Evolutionary conservation across 2,888 invertebrate genomes (phyloP).

Genomic region (Mayetiola destructor): DNA sequence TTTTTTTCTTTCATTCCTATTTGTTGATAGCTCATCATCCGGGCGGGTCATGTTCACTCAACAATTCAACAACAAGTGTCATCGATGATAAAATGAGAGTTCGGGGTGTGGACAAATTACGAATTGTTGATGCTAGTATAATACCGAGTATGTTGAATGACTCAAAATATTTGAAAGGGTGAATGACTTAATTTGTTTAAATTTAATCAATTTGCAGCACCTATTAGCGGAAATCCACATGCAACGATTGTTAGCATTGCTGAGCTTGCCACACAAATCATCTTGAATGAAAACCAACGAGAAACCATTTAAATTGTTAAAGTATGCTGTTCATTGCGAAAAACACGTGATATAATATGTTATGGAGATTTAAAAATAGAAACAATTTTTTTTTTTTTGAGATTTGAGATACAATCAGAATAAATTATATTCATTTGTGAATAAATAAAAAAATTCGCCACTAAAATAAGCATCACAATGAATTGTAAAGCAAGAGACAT

Average conservation of each 20-base stretch:
- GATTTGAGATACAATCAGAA: no score
- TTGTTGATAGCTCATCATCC: no score
- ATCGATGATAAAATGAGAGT: slow-evolving; percentile 37
- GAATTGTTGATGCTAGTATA: slow-evolving; percentile 69
- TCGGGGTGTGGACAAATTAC: slow-evolving; percentile 45
- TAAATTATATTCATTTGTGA: no score
- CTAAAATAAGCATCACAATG: no score
- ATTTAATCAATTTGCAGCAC: slow-evolving; percentile 35
- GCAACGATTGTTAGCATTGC: slow-evolving; percentile 51
- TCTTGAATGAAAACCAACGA: slow-evolving; percentile 25
- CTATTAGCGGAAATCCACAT: slow-evolving; percentile 62
- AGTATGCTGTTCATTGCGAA: no score
- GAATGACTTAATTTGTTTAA: no score
- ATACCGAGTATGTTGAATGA: slow-evolving; percentile 41
- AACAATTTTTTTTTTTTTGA: no score
- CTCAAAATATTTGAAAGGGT: neutral
- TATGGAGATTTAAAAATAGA: no score
- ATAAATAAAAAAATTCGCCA: no score
- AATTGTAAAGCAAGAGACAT: no score
- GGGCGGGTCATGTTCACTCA: neutral
- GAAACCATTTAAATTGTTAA: neutral
- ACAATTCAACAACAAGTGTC: neutral
- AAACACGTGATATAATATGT: no score
- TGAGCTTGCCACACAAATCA: slow-evolving; percentile 46
- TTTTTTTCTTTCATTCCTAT: neutral